These are phyloP conservation scores for Sminthurides aquaticus DNA, from an alignment of 2,888 invertebrate species.

Conservation along the genomic window DNA sequence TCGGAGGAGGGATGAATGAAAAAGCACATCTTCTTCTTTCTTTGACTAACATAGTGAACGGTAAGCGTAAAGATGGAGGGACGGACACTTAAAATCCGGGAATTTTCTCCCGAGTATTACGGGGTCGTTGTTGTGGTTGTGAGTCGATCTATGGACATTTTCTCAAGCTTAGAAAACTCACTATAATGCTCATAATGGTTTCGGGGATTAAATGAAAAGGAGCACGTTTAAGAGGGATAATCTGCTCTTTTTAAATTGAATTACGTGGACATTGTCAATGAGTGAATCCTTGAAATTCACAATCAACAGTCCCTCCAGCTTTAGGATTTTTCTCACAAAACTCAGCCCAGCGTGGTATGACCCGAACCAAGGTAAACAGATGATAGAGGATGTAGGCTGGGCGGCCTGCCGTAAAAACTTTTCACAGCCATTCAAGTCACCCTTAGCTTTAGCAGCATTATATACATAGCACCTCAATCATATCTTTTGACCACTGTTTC, in stretches of 20 bases:
- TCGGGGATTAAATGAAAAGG: not conserved
- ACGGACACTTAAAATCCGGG: too few relatives aligned
- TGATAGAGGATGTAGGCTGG: not conserved
- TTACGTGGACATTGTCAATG: not conserved
- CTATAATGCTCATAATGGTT: not conserved
- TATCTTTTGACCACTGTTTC: too few relatives aligned
- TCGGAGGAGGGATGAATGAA: not conserved
- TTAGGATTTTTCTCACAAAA: not conserved
- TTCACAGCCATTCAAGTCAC: not conserved
- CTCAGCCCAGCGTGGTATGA: not conserved
- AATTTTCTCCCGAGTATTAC: too few relatives aligned
- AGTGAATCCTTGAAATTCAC: not conserved
- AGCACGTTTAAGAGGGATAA: not conserved
- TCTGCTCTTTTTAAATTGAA: not conserved
- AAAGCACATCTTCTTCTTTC: too few relatives aligned
- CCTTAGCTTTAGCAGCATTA: too few relatives aligned
- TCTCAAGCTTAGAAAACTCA: too few relatives aligned
- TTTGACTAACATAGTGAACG: too few relatives aligned
- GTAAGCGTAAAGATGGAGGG: too few relatives aligned
- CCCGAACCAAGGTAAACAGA: not conserved
- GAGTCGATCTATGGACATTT: too few relatives aligned
- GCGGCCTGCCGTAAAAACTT: not conserved
- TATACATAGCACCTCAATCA: too few relatives aligned
- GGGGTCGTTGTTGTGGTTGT: too few relatives aligned
- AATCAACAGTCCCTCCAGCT: too few relatives aligned